Base-by-base conservation (phyloP, 53 echinoderm and acorn worm species). In the Arbacia lixula region DNA sequence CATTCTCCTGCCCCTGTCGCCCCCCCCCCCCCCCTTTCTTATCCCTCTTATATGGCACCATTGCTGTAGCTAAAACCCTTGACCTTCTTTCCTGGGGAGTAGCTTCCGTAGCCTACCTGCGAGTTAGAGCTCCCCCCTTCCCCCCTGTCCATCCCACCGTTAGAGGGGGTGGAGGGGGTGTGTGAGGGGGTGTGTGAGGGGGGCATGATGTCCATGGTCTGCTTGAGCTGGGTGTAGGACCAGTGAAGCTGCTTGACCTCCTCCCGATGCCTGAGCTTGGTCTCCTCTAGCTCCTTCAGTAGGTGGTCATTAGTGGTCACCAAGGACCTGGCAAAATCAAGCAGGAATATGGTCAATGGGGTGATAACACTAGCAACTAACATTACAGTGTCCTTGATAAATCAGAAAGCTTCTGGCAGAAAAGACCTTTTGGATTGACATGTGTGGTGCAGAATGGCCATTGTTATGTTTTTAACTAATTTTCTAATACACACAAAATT, bases 241-340 rank as follows among this genome's bases (percentile, higher is more conserved):
- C 94, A 92, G 53, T 98, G 98, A 4, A 98, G 88, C 84, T 98
- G 98, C 56, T 95, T 94, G 1, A 98, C 98, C 46, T 98, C 98
- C 74, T 98, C 90, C 31, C 83, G 60, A 79, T 98, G 98, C 21
- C 94, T 88, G 40, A 85, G 85, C 86, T 94, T 98, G 39, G 86
- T 77, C 71, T 98, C 98, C 64, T 98, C 90, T 20, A 98, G 69
- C 71, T 98, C 98, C 63, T 98, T 92, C 27, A 98, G 85, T 10
- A 98, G 88, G 58, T 98, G 98, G 78, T 98, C 98, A 71, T 98
- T 98, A 38, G 98, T 98, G 6, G 90, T 98, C 24, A 98, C 98
- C 22, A 98, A 64, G 26, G 98, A 98, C 76, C 98, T 98, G 87
- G 28, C 71, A 17, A 40, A 74, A 16, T n/a, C n/a, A n/a, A n/a